Percentiles rank a stretch among this genome's conserved stretches.
These are phyloP conservation scores for Aldabrachelys gigantea DNA, from an alignment of 2,113 vertebrate genomes.

Conservation along the genomic window DNA sequence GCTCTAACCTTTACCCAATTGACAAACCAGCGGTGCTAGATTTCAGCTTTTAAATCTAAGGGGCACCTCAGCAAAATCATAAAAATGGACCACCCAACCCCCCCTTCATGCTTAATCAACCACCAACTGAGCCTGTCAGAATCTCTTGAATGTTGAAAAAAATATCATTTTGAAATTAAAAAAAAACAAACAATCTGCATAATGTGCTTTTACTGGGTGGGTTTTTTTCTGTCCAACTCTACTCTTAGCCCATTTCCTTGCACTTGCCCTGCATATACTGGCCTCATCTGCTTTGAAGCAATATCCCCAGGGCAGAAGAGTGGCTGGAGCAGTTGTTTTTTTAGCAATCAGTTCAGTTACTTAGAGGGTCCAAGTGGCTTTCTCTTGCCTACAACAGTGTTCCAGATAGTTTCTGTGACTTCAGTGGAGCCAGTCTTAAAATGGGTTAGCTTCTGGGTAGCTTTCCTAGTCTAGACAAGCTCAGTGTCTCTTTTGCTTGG, in stretches of 20 bases:
- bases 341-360: not conserved
- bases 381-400: not conserved
- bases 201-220: not conserved
- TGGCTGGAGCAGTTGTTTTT: not conserved
- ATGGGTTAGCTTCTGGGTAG: not conserved
- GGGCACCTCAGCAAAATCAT: no score
- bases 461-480: not conserved
- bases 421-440: not conserved
- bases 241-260: not conserved
- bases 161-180: not conserved
- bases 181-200: not conserved
- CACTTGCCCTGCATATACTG: not conserved
- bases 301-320: not conserved
- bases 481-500: not conserved
- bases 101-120: not conserved
- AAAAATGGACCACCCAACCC: no score
- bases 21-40: no score
- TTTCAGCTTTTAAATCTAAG: no score
- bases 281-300: not conserved
- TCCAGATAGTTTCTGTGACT: not conserved
- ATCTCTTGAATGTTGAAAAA: not conserved
- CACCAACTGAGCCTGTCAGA: not conserved
- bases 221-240: not conserved
- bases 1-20: no score
- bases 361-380: not conserved